phyloP scores from a whole-genome alignment of 2,888 invertebrate genomes.

The Philhelius pedissequus region DNA sequence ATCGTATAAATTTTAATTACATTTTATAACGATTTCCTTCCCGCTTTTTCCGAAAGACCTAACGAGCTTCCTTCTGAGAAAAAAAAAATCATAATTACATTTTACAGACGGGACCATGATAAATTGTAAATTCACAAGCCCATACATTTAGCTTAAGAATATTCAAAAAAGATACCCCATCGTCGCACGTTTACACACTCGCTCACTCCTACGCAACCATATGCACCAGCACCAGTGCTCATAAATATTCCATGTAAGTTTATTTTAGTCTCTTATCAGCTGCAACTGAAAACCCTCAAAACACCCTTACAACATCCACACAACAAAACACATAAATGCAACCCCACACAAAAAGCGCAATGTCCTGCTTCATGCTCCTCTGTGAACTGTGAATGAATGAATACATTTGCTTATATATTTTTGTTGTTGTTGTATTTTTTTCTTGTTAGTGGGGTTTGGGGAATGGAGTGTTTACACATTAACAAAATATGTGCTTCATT shows the following conservation, averaged over 20 bases:
- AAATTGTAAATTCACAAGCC: slow-evolving; percentile 37
- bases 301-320: neutral
- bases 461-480: slow-evolving; percentile 20
- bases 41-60: neutral
- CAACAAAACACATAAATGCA: neutral
- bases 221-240: neutral
- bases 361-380: slow-evolving; percentile 53
- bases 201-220: neutral
- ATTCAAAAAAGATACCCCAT: neutral
- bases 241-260: slow-evolving; percentile 44
- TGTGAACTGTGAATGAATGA: slow-evolving; percentile 64
- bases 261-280: slow-evolving; percentile 56
- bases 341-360: slow-evolving; percentile 56
- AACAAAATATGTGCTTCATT: neutral
- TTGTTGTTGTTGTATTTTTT: neutral
- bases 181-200: neutral
- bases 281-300: slow-evolving; percentile 30
- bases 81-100: slow-evolving; percentile 37
- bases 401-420: slow-evolving; percentile 35
- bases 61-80: slow-evolving; percentile 29
- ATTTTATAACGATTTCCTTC: slow-evolving; percentile 22
- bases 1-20: slow-evolving; percentile 22
- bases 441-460: too few species aligned
- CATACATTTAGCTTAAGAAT: slow-evolving; percentile 3
- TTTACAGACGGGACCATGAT: slow-evolving; percentile 20